A percentile compares a stretch with the other conserved stretches of the same genome.
These are phyloP conservation scores for Neodiprion pinetum DNA, from an alignment of 1,140 invertebrate genomes.

Conservation along the genomic window DNA sequence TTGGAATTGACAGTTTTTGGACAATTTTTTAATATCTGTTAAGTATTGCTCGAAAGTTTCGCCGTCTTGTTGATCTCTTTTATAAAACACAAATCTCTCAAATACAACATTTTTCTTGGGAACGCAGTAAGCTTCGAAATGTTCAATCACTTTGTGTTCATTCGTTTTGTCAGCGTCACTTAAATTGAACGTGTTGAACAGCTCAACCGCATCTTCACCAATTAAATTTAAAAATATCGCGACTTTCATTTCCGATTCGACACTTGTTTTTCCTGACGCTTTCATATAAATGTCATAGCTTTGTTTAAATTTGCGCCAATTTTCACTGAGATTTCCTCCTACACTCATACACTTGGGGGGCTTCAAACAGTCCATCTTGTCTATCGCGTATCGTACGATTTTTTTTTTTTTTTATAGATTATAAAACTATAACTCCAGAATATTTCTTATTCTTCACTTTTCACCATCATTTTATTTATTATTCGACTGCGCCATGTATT, in stretches of 20 bases:
- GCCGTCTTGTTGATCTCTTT: slow-evolving; percentile 29
- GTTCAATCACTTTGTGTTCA: slow-evolving; percentile 25
- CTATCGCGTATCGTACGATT: too few species aligned
- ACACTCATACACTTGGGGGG: slow-evolving; percentile 8
- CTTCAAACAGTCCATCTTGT: too few species aligned
- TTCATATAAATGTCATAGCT: slow-evolving; percentile 31
- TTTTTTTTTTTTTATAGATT: too few species aligned
- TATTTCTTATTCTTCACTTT: too few species aligned
- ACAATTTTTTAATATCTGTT: slow-evolving; percentile 32
- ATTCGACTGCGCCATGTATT: too few species aligned
- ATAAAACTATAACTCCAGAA: too few species aligned
- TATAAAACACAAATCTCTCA: slow-evolving; percentile 34
- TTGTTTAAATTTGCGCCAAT: slow-evolving; percentile 36
- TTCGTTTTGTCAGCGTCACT: slow-evolving; percentile 27
- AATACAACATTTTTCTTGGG: slow-evolving; percentile 30
- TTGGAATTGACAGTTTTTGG: slow-evolving; percentile 34
- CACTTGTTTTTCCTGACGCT: slow-evolving; percentile 31
- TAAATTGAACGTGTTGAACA: slow-evolving; percentile 38
- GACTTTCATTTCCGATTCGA: slow-evolving; percentile 34
- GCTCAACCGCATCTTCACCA: slow-evolving; percentile 37
- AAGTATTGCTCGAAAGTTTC: slow-evolving; percentile 39
- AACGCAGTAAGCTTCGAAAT: slow-evolving; percentile 30
- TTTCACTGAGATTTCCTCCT: slow-evolving; percentile 27
- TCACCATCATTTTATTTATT: too few species aligned
- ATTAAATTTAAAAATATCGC: slow-evolving; percentile 37